Evolutionary conservation across 2,797 vertebrate genomes (phyloP).

Genomic region (Coregonus sp.): DNA sequence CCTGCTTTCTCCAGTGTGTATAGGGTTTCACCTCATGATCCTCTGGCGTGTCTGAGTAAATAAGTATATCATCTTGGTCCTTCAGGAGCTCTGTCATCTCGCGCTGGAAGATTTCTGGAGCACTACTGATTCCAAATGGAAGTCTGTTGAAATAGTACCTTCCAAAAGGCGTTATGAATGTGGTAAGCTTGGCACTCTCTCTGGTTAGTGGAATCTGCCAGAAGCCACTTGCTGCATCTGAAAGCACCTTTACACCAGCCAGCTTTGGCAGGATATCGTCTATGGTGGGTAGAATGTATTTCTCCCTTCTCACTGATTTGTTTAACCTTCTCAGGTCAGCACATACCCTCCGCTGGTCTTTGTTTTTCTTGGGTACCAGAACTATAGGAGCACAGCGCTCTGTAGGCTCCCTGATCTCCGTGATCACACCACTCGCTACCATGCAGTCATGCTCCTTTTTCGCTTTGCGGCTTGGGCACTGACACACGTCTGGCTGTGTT

Average conservation of each 20-base stretch:
- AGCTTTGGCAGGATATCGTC: not conserved
- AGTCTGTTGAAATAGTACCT: no score
- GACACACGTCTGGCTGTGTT: not conserved
- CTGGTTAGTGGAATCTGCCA: not conserved
- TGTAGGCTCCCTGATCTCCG: not conserved
- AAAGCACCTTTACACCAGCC: no score
- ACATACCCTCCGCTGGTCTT: not conserved
- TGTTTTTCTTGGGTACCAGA: slow-evolving; percentile 15
- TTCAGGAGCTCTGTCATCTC: no score
- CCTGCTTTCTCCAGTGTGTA: slow-evolving; percentile 7
- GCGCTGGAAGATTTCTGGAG: no score
- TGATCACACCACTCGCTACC: not conserved
- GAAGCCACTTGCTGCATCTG: not conserved
- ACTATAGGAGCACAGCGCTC: slow-evolving; percentile 19
- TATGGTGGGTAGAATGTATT: slow-evolving; percentile 3
- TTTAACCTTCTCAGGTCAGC: slow-evolving; percentile 16
- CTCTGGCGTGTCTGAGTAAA: not conserved
- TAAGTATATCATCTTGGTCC: slow-evolving; percentile 1
- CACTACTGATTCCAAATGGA: no score
- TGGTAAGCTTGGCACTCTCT: no score
- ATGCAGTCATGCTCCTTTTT: no score
- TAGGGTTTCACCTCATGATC: not conserved
- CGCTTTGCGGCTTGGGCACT: slow-evolving; percentile 10
- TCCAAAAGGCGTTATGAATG: no score
- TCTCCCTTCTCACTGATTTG: slow-evolving; percentile 4